Evolutionary conservation across 1,140 invertebrate genomes (phyloP).

Genomic region (Pogonus chalceus): DNA sequence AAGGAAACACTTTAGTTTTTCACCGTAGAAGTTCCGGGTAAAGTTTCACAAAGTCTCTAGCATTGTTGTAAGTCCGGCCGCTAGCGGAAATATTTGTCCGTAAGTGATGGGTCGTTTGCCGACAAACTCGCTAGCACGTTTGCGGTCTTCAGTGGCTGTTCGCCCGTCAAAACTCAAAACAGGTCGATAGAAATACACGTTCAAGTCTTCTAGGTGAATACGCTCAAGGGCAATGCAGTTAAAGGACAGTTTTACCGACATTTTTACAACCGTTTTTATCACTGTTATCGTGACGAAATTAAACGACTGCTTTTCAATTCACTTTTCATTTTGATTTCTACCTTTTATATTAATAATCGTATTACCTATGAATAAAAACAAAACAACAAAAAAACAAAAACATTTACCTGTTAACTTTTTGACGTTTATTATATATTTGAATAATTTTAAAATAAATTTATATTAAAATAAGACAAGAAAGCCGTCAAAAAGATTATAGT

Average conservation of each 20-base stretch:
- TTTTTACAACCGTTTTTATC: background rate
- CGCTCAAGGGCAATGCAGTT: background rate
- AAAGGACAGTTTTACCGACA: background rate
- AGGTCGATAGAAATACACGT: background rate
- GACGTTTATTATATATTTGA: too few species aligned
- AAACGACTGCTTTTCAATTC: constrained; percentile 1
- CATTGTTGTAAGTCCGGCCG: background rate
- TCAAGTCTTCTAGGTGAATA: background rate
- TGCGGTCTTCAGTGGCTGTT: background rate
- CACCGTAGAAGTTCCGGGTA: background rate
- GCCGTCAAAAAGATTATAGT: too few species aligned
- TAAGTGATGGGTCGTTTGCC: background rate
- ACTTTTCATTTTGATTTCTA: background rate
- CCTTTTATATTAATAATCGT: too few species aligned
- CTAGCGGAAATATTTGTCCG: background rate
- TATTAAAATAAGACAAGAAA: too few species aligned
- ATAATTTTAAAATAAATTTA: too few species aligned
- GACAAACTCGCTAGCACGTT: background rate
- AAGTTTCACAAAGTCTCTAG: background rate
- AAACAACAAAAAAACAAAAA: too few species aligned
- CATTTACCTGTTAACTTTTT: too few species aligned
- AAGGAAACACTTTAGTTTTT: too few species aligned
- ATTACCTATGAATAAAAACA: too few species aligned
- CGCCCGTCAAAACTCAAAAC: too few species aligned
- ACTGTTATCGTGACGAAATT: too few species aligned